Evolutionary conservation across 1,140 invertebrate species (phyloP).

Genomic region (Bilobella aurantiaca): DNA sequence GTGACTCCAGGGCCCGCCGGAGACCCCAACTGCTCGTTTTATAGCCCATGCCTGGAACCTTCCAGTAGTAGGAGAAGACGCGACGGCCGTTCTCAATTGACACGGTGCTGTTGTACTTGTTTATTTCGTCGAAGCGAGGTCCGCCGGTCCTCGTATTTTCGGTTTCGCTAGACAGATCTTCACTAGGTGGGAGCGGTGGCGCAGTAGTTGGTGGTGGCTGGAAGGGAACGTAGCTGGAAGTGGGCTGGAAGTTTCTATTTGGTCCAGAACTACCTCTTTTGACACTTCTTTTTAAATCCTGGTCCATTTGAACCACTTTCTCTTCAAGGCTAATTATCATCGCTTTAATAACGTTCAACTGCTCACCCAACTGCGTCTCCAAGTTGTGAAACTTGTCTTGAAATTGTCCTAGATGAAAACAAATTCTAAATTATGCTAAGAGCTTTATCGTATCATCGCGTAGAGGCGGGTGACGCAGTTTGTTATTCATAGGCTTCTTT

Average conservation of each 20-base stretch:
- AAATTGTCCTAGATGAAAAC: constrained; percentile 36
- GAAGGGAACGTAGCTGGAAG: neutral
- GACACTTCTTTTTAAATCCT: constrained; percentile 34
- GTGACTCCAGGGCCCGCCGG: constrained; percentile 39
- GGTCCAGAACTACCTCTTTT: neutral
- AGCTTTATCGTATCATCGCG: no score
- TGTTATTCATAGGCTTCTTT: no score
- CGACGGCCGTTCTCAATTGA: constrained; percentile 37
- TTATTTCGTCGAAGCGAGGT: constrained; percentile 30
- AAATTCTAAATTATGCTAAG: neutral
- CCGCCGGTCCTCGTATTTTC: neutral
- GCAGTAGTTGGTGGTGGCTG: neutral
- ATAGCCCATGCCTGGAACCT: constrained; percentile 38
- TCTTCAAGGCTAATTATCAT: constrained; percentile 39
- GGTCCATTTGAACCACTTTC: constrained; percentile 38
- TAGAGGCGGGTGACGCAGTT: no score
- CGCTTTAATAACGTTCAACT: constrained; percentile 38
- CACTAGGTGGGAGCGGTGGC: neutral
- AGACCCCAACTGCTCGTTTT: constrained; percentile 42
- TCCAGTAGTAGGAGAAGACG: constrained; percentile 45
- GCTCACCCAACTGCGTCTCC: constrained; percentile 37
- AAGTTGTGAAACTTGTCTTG: constrained; percentile 38
- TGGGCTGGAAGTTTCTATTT: neutral
- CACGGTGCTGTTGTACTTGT: constrained; percentile 38
- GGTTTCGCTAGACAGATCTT: neutral